A percentile compares a stretch with the other conserved stretches of the same genome.
These are phyloP conservation scores for Salvelinus namaycush DNA, from an alignment of 2,113 vertebrate genomes.

Conservation along the genomic window DNA sequence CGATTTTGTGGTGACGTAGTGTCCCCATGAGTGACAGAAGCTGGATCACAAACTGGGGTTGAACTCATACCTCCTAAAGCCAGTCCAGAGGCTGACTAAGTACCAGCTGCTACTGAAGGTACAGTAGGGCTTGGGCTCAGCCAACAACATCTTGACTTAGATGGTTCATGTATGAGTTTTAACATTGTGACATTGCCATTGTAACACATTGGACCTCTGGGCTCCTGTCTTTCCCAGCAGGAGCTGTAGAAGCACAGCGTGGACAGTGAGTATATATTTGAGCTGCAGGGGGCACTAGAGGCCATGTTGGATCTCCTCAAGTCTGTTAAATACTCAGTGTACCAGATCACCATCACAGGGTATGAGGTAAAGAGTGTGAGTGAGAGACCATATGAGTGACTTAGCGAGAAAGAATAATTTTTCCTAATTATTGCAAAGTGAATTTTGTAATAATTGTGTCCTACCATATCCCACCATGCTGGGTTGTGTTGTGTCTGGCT, in stretches of 20 bases:
- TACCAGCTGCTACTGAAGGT: constrained; percentile 94
- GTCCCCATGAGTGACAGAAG: constrained; percentile 35
- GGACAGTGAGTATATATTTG: constrained; percentile 76
- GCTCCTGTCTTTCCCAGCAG: constrained; percentile 62
- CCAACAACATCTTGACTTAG: background rate
- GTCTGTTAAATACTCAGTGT: constrained; percentile 98
- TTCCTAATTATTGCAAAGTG: background rate
- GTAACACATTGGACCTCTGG: too few relatives aligned
- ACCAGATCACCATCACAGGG: constrained; percentile 94
- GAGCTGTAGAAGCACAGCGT: constrained; percentile 90
- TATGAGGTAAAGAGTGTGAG: constrained; percentile 80
- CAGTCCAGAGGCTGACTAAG: constrained; percentile 95
- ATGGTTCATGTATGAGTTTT: too few relatives aligned
- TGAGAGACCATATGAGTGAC: background rate
- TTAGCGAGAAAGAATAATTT: background rate
- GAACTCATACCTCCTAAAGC: constrained; percentile 95
- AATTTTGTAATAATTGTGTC: background rate
- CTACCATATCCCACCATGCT: background rate
- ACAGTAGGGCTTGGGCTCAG: constrained; percentile 45
- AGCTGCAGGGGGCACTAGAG: constrained; percentile 88
- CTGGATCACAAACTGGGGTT: constrained; percentile 91
- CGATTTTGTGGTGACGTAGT: too few relatives aligned
- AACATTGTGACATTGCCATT: too few relatives aligned
- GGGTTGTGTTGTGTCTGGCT: constrained; percentile 15
- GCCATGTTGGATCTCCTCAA: constrained; percentile 93